These are phyloP conservation scores for Virgularia gustaviana DNA, from an alignment of 92 coral and sea anemone genomes.

Conservation along the genomic window DNA sequence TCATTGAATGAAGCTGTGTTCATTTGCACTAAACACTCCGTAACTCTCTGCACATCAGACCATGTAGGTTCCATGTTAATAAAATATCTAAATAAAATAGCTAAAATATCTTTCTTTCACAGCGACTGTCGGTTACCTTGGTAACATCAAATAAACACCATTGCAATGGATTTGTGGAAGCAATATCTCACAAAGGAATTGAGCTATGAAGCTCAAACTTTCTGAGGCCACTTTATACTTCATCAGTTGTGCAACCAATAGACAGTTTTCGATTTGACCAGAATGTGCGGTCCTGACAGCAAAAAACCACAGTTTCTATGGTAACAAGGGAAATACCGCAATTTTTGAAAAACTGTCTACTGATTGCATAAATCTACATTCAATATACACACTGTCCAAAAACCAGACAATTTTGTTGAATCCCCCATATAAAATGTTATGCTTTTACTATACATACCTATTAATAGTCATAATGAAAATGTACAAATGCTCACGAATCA, in stretches of 20 bases:
- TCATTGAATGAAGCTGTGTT: constrained; percentile 1
- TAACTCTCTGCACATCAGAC: too few relatives aligned
- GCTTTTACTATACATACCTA: not conserved
- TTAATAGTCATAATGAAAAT: not conserved
- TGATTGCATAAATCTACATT: not conserved
- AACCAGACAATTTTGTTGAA: not conserved
- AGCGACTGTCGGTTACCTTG: too few relatives aligned
- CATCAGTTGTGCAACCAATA: not conserved
- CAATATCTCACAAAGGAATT: not conserved
- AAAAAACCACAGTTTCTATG: not conserved
- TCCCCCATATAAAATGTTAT: not conserved
- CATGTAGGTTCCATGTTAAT: too few relatives aligned
- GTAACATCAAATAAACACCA: too few relatives aligned
- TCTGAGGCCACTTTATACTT: not conserved
- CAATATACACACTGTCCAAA: not conserved
- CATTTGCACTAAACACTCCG: too few relatives aligned
- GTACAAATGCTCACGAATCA: not conserved
- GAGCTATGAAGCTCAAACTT: not conserved
- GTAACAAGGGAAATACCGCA: not conserved
- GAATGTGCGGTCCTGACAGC: not conserved
- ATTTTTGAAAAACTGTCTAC: not conserved
- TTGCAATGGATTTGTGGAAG: too few relatives aligned
- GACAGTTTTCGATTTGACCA: not conserved
- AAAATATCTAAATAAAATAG: too few relatives aligned
- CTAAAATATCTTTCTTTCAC: too few relatives aligned